phyloP scores from a whole-genome alignment of 2,113 vertebrate genomes.

The Dascyllus trimaculatus region DNA sequence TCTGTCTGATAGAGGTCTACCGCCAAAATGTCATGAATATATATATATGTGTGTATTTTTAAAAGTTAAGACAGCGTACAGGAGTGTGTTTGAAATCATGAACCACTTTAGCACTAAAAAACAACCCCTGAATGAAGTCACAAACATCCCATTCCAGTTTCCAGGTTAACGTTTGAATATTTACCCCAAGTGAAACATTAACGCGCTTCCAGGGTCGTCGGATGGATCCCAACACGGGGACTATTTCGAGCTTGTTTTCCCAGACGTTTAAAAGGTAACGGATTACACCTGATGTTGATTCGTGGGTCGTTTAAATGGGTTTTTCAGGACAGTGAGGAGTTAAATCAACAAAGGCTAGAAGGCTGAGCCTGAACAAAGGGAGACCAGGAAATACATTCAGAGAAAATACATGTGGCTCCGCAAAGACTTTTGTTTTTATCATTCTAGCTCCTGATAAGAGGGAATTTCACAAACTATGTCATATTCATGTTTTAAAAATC shows the following conservation, averaged over 20 bases:
- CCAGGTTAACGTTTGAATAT: conserved; percentile 36
- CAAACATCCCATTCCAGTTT: neutral
- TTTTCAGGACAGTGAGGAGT: neutral
- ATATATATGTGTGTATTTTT: no score
- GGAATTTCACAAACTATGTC: no score
- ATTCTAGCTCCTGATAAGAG: no score
- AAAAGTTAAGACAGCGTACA: no score
- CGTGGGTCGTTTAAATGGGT: neutral
- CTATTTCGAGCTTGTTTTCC: conserved; percentile 9
- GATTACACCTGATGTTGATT: neutral
- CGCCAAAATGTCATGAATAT: no score
- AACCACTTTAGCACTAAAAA: neutral
- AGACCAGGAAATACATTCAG: neutral
- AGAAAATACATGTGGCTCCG: neutral
- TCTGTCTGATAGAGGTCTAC: no score
- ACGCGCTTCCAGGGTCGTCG: conserved; percentile 4
- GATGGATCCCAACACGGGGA: neutral
- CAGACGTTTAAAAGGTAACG: conserved; percentile 32
- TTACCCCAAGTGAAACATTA: conserved; percentile 60
- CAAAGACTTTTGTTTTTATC: no score
- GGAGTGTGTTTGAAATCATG: no score
- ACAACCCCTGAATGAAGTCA: neutral
- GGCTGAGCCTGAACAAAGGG: neutral
- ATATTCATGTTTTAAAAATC: no score
- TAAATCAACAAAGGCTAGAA: neutral